Percentiles rank a stretch among this genome's conserved stretches.
Conservation (phyloP, 2,113 vertebrate species). For the Brachypodius melanocephalos region DNA sequence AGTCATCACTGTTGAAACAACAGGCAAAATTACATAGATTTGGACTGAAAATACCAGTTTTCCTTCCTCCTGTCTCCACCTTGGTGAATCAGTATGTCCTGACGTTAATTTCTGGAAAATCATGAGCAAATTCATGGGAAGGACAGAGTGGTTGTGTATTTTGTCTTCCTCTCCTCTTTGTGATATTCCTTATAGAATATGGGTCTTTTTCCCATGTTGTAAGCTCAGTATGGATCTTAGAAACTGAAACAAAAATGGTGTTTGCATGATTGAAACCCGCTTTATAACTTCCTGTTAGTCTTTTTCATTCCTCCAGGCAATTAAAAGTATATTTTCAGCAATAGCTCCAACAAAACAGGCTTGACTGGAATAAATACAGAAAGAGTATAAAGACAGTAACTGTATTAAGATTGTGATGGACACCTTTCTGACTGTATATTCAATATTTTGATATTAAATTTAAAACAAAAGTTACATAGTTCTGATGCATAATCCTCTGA, state of each 20-base stretch:
- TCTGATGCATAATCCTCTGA: neutral
- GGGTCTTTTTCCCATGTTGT: neutral
- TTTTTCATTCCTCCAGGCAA: neutral
- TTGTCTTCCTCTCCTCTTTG: neutral
- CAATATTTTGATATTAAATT: neutral
- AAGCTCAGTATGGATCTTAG: neutral
- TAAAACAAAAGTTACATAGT: neutral
- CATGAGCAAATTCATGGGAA: neutral
- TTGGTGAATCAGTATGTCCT: neutral
- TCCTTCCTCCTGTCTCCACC: neutral
- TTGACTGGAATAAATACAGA: neutral
- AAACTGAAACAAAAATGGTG: neutral
- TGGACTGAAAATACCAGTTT: neutral
- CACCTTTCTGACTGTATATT: neutral
- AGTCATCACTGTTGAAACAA: neutral
- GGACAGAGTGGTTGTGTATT: neutral
- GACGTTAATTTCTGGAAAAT: neutral
- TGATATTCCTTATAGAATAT: neutral
- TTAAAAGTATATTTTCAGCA: neutral
- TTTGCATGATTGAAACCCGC: neutral
- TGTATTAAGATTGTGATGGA: neutral
- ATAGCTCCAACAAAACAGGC: neutral
- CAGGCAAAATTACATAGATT: neutral
- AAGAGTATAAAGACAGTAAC: neutral
- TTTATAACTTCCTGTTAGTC: neutral